phyloP scores from a whole-genome alignment of 2,888 invertebrate genomes.

The Drosophila incognita region DNA sequence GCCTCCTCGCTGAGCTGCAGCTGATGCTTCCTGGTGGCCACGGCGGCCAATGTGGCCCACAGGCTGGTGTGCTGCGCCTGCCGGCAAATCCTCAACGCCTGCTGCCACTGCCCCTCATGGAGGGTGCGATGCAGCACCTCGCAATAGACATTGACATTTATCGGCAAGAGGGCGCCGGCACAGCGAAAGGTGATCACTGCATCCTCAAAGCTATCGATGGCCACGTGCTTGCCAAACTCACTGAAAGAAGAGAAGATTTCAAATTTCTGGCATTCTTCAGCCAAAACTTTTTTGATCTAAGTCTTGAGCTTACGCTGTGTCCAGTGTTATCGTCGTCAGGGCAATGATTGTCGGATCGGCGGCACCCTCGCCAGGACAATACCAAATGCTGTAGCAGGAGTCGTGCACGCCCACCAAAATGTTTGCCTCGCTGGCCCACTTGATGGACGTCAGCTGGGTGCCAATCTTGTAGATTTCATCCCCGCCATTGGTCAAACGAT shows the following conservation, averaged over 20 bases:
- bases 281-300: too few relatives aligned
- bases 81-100: slow-evolving; percentile 91
- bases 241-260: slow-evolving; percentile 84
- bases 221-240: slow-evolving; percentile 94
- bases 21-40: slow-evolving; percentile 94
- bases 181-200: slow-evolving; percentile 93
- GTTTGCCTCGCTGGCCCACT: slow-evolving; percentile 91
- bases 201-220: slow-evolving; percentile 92
- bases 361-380: slow-evolving; percentile 90
- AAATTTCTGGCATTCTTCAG: too few relatives aligned
- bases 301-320: slow-evolving; percentile 83
- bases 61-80: slow-evolving; percentile 87
- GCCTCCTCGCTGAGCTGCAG: slow-evolving; percentile 97
- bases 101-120: slow-evolving; percentile 92
- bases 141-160: slow-evolving; percentile 84
- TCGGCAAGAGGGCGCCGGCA: slow-evolving; percentile 92
- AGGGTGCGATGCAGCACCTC: slow-evolving; percentile 89
- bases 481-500: slow-evolving; percentile 36
- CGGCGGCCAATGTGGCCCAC: slow-evolving; percentile 97
- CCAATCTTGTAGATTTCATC: slow-evolving; percentile 84
- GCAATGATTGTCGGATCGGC: slow-evolving; percentile 90
- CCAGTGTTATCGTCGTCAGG: slow-evolving; percentile 86
- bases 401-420: slow-evolving; percentile 93
- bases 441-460: slow-evolving; percentile 86
- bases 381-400: slow-evolving; percentile 92